Evolutionary conservation across 2,888 invertebrate species (phyloP), one percentile per base, ranked within the genome.

Genomic region (Platycheirus rosarum): DNA sequence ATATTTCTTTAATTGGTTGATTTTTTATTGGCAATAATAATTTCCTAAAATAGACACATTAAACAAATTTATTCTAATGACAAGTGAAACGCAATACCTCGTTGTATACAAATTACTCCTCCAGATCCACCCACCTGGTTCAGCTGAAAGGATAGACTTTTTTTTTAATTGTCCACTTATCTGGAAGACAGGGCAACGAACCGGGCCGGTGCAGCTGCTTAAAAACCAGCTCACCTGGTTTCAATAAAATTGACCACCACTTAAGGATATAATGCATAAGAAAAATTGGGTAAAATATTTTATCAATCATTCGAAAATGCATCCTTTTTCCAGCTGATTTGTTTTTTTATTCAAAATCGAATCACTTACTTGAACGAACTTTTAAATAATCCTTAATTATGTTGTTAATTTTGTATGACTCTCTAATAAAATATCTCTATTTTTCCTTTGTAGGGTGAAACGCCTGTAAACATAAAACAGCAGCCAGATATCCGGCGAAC

Each of bases 171-270:
- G 70, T 60, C 16, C 40, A 76, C 16, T 40, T 11, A 48, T n/a
- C 60, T 53, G 66, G 40, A 76, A 80, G 26, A 70, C 37, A 80
- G 80, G 70, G 16, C 70, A 70, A 76, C 71, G 65, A 80, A 76
- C 80, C 66, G 9, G 0, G 9, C 18, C 29, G 14, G 53, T 76
- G 51, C 49, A 51, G 18, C 20, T 66, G 20, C 46, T 23, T 32
- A 9, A 62, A 69, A 53, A 44, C 8, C 46, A 46, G 37, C 48
- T 65, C 20, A 69, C 49, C 57, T 51, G 35, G 55, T 49, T 79
- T 48, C 46, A 46, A 48, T 55, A 23, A 49, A 66, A 51, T 20
- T 65, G 65, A 71, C 65, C 23, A 57, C 16, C 11, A 1, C 11
- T 20, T 26, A 60, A 37, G n/a, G 40, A 63, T 23, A 23, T 7